A percentile compares a stretch with the other conserved stretches of the same genome.
These are phyloP conservation scores for Tachycineta bicolor DNA, from an alignment of 2,113 vertebrate species.

Conservation along the genomic window DNA sequence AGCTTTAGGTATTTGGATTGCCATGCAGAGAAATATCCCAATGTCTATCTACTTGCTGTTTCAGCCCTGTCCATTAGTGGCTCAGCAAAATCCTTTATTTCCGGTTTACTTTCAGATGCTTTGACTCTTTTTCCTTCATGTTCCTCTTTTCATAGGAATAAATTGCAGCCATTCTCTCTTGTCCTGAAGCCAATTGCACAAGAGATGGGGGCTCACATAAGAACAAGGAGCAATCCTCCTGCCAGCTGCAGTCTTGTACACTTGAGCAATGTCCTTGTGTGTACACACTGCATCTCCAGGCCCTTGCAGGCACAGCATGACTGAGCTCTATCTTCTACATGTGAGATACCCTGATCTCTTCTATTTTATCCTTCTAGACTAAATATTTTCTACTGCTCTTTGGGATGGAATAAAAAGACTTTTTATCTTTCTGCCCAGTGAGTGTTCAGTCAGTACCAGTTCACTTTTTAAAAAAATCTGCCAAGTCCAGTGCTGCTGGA, in stretches of 20 bases:
- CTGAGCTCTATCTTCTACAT: background rate
- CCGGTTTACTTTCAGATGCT: background rate
- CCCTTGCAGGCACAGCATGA: background rate
- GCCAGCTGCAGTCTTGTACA: background rate
- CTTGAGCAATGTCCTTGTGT: background rate
- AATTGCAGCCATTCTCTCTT: background rate
- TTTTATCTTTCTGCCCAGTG: background rate
- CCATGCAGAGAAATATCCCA: background rate
- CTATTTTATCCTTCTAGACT: background rate
- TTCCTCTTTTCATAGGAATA: background rate
- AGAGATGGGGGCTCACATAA: background rate
- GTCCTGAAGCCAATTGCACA: background rate
- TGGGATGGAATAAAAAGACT: background rate
- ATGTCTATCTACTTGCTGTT: background rate
- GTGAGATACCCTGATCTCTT: background rate
- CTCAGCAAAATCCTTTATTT: background rate
- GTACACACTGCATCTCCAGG: background rate
- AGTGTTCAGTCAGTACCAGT: background rate
- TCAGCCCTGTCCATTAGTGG: background rate
- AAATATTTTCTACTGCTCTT: background rate
- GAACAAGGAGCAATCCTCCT: background rate
- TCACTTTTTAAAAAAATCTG: background rate
- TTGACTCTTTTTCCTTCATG: background rate
- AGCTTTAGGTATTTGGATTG: background rate
- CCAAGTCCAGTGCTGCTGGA: background rate